Evolutionary conservation across 2,888 invertebrate species (phyloP), one percentile per base, ranked within the genome.

Genomic region (Sphaeridia pumilis): DNA sequence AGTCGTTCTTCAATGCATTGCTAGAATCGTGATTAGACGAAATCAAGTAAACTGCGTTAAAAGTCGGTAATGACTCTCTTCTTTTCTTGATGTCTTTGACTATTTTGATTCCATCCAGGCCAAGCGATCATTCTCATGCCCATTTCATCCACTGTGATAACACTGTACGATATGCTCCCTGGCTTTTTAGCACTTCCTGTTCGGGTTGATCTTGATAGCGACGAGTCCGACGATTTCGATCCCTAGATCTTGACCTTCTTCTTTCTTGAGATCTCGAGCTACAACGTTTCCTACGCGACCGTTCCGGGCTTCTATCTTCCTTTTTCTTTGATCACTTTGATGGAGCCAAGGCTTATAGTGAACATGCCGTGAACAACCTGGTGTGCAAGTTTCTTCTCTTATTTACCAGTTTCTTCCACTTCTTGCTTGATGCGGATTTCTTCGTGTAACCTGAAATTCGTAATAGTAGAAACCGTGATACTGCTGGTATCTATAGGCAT

Each of bases 261-360:
- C 51, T 45, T 26, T 31, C 45, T 49, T 24, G 14, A 34, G 45
- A 34, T 36, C 45, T 27, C 21, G 31, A 48, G 10, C 31, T 26
- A 44, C 17, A 34, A 51, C 46, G 43, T 46, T 28, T 31, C 21
- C 34, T 49, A 34, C 3, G 35, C n/a, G n/a, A n/a, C n/a, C n/a
- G n/a, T n/a, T n/a, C n/a, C 46, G 12, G 22, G 47, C 46, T 36
- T 35, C 14, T 26, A 35, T 35, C 54, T 52, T 60, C 21, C 59
- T 52, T 58, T 41, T 50, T 54, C 49, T 35, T 52, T 22, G 52
- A 36, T 42, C 43, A 52, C 27, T 44, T 54, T 55, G 83, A 82
- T 2, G 87, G 87, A 2, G 87, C 89, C 25, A 87, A 72, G 3
- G 87, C 84, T 72, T 89, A 89, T 47, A 90, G 72, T 59, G 84